Evolutionary conservation across 2,113 vertebrate genomes (phyloP).

Genomic region (Pardalotus punctatus): DNA sequence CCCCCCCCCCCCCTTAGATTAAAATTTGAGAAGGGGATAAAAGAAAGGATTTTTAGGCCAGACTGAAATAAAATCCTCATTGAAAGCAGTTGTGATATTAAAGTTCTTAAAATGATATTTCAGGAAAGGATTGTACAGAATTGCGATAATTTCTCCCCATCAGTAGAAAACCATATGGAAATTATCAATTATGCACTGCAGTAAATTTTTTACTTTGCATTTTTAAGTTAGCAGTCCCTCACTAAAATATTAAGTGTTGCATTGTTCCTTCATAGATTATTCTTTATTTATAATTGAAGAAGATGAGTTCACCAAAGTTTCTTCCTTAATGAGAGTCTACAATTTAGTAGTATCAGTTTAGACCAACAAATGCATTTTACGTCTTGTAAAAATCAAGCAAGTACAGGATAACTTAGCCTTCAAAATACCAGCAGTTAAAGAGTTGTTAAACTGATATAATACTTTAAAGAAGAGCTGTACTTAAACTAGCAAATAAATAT

Average conservation of each 20-base stretch:
- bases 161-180: conserved; percentile 28
- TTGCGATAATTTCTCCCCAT: conserved; percentile 54
- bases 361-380: not conserved
- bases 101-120: conserved; percentile 10
- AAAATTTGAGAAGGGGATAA: conserved; percentile 46
- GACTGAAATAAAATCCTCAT: conserved; percentile 36
- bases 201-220: not conserved
- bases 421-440: not conserved
- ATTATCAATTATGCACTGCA: conserved; percentile 32
- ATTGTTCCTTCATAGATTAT: not conserved
- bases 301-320: not conserved
- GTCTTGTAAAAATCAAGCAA: not conserved
- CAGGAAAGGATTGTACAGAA: conserved; percentile 5
- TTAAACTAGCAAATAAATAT: not conserved
- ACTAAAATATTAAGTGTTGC: not conserved
- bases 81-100: not conserved
- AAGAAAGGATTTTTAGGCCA: conserved; percentile 37
- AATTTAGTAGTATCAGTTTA: not conserved
- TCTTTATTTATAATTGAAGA: not conserved
- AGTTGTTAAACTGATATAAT: not conserved
- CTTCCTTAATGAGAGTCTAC: not conserved
- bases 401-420: not conserved
- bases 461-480: not conserved
- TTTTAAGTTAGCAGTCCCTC: conserved; percentile 4
- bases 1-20: not conserved